A percentile compares a stretch with the other conserved stretches of the same genome.
These are phyloP conservation scores for Gambusia affinis DNA, from an alignment of 2,113 vertebrate genomes.

Conservation along the genomic window DNA sequence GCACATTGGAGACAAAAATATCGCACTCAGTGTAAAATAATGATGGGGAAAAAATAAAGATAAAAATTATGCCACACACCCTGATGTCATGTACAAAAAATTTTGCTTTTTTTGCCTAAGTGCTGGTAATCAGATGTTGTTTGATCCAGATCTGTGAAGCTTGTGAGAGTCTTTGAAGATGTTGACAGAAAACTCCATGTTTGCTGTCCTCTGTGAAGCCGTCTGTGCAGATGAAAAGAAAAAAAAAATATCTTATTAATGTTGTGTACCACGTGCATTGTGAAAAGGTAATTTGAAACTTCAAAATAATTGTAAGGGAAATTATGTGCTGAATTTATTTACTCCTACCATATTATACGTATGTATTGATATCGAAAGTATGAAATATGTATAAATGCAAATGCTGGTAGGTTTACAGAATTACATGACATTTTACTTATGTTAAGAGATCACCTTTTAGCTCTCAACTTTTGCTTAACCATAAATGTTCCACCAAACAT, in stretches of 20 bases:
- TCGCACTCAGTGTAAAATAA: slow-evolving; percentile 43
- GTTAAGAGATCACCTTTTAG: background rate
- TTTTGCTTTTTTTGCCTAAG: slow-evolving; percentile 36
- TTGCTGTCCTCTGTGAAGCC: slow-evolving; percentile 56
- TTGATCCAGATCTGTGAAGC: slow-evolving; percentile 49
- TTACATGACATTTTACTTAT: background rate
- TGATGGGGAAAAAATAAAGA: slow-evolving; percentile 22
- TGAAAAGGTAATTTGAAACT: slow-evolving; percentile 48
- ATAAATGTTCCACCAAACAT: background rate
- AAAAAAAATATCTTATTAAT: slow-evolving; percentile 18
- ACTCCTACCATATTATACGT: slow-evolving; percentile 4
- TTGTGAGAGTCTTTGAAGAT: slow-evolving; percentile 53
- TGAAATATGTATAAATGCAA: background rate
- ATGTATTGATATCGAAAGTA: slow-evolving; percentile 29
- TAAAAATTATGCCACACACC: slow-evolving; percentile 32
- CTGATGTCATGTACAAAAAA: slow-evolving; percentile 35
- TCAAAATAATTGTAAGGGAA: slow-evolving; percentile 38
- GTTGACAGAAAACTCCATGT: slow-evolving; percentile 41
- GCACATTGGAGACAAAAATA: slow-evolving; percentile 44
- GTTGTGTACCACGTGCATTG: background rate
- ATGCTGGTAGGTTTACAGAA: background rate
- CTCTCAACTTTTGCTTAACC: background rate
- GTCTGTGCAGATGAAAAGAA: slow-evolving; percentile 32
- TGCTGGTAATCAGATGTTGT: slow-evolving; percentile 55
- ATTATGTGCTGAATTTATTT: slow-evolving; percentile 39